Conservation (phyloP, 2,113 vertebrate species). For the Shinisaurus crocodilurus region DNA sequence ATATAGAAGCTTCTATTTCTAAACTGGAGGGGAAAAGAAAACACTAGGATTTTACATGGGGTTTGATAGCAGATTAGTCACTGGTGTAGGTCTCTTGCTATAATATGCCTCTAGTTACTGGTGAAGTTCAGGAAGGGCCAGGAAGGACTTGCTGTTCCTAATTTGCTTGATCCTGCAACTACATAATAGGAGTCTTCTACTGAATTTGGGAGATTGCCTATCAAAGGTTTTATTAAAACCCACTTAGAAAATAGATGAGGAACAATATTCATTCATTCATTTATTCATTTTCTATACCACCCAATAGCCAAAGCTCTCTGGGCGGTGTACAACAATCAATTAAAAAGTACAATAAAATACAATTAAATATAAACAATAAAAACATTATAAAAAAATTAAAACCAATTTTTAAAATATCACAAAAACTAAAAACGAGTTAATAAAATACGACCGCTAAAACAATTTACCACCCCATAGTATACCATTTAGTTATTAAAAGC, state of each 20-base stretch:
- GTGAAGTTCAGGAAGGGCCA: neutral
- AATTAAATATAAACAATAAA: too few species aligned
- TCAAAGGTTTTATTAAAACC: neutral
- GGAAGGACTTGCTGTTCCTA: neutral
- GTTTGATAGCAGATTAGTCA: neutral
- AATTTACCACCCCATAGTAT: too few species aligned
- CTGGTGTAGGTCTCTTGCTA: slow-evolving; percentile 15
- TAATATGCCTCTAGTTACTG: neutral
- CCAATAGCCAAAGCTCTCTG: too few species aligned
- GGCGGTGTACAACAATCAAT: too few species aligned
- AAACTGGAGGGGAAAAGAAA: slow-evolving; percentile 31
- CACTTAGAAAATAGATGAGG: neutral
- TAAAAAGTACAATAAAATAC: too few species aligned
- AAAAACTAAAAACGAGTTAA: too few species aligned
- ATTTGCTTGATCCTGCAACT: neutral
- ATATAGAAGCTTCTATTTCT: slow-evolving; percentile 37
- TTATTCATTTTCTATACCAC: too few species aligned
- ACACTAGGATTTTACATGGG: slow-evolving; percentile 12
- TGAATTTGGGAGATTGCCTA: neutral
- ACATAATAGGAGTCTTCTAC: neutral
- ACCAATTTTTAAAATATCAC: too few species aligned
- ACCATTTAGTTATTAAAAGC: too few species aligned
- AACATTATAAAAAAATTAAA: too few species aligned
- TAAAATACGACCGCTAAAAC: too few species aligned
- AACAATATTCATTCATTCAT: too few species aligned